Evolutionary conservation across 2,888 invertebrate genomes (phyloP), one percentile per base, ranked within the genome.

Genomic region (Hydraecia micacea): DNA sequence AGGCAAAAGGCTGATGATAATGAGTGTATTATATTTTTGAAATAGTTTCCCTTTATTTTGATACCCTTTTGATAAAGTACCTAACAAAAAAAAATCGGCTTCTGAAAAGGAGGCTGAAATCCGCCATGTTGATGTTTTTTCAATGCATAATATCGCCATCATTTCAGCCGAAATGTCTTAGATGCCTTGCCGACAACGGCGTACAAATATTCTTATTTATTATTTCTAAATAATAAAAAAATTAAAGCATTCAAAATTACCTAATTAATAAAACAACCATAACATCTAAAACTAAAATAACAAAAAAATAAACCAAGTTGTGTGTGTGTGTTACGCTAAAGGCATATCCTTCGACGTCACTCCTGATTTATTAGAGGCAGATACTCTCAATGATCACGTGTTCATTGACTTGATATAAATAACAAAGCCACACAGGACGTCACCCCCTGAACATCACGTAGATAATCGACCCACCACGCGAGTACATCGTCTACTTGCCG

Each of bases 401-500:
- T 79, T 58, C 79, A 79, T 72, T 25, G 32, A 60, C 15, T 60
- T 15, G 9, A 42, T 42, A 42, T n/a, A 60, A 49, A 42, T 58
- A 73, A 52, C 60, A 79, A 73, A 73, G 80, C 18, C 36, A 11
- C 49, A 58, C 46, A n/a, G 46, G 15, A 58, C 32, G n/a, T 21
- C n/a, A 52, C 25, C 52, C 62, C n/a, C n/a, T 21, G 18, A 42
- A 36, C 15, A 52, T 28, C 52, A 15, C 28, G 32, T 21, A 66
- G 49, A 60, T 60, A n/a, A 75, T 49, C 49, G 21, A 15, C 25
- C 32, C 25, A 6, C 25, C 15, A 9, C 36, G n/a, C 62, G 46
- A 63, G 71, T 55, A 69, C n/a, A 21, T 70, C 36, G 36, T 36
- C 70, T 66, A 73, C 81, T 76, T 60, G 77, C 15, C 80, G 60